phyloP scores from a whole-genome alignment of 2,888 invertebrate species.

The Trachelus stipa region DNA sequence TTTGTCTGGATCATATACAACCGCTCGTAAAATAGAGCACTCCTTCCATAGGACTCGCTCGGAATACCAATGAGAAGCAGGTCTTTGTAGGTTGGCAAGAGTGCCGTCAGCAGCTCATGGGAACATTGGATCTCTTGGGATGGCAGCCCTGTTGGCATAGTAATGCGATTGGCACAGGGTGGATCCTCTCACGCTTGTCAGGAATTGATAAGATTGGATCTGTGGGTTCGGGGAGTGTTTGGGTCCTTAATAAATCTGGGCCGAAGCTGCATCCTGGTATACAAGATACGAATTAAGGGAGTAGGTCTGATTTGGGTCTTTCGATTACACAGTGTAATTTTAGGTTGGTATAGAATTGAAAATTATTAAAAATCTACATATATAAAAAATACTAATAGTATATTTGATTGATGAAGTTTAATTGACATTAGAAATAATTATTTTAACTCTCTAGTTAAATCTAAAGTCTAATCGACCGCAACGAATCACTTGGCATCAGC shows the following conservation, averaged over 20 bases:
- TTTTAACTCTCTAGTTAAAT: neutral
- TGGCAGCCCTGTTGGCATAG: conserved; percentile 15
- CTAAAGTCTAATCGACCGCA: neutral
- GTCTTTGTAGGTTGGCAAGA: conserved; percentile 38
- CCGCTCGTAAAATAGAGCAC: conserved; percentile 57
- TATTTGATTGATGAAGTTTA: neutral
- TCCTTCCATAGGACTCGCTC: conserved; percentile 38
- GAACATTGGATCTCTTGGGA: conserved; percentile 34
- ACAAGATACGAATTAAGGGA: neutral
- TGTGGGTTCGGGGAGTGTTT: conserved; percentile 3
- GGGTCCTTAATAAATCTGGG: neutral
- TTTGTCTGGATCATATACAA: conserved; percentile 58
- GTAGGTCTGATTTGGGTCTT: neutral
- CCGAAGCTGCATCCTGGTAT: neutral
- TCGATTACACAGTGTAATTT: neutral
- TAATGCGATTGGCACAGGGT: conserved; percentile 18
- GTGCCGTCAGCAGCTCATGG: conserved; percentile 46
- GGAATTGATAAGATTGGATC: conserved; percentile 43
- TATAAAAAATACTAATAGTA: too few species aligned
- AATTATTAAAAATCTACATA: too few species aligned
- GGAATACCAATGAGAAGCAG: conserved; percentile 54
- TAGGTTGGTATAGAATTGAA: neutral
- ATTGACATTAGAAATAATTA: neutral
- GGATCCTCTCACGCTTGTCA: neutral
- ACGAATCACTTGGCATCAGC: too few species aligned